Conservation (phyloP, 2,113 vertebrate genomes). For the Cottus gobio region DNA sequence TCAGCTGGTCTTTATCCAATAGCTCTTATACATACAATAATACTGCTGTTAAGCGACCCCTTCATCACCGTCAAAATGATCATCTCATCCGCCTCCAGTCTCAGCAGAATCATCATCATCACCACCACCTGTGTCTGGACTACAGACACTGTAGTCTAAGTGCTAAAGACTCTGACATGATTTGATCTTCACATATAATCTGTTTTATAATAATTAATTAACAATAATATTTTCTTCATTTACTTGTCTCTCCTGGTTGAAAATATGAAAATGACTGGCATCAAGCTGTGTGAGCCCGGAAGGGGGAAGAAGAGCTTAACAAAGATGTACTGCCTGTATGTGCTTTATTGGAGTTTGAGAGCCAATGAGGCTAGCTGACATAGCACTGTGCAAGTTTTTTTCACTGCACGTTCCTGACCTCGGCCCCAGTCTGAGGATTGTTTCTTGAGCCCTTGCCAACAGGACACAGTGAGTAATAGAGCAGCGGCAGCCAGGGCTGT, state of each 20-base stretch:
- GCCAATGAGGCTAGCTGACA: constrained; percentile 36
- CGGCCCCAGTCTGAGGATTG: constrained; percentile 63
- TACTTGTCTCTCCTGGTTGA: neutral
- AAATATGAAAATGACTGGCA: constrained; percentile 17
- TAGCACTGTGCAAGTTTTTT: constrained; percentile 56
- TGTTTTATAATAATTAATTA: neutral
- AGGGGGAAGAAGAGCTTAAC: neutral
- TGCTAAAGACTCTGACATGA: neutral
- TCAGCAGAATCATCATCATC: neutral
- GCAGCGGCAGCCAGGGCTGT: constrained; percentile 48
- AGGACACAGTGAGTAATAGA: constrained; percentile 71
- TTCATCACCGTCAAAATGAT: neutral
- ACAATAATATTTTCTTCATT: neutral
- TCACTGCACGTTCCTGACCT: constrained; percentile 69
- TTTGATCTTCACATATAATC: neutral
- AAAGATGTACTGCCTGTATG: constrained; percentile 6
- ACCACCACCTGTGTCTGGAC: neutral
- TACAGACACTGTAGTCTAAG: no score
- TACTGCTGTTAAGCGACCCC: neutral
- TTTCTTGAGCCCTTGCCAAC: constrained; percentile 66
- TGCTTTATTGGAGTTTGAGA: constrained; percentile 26
- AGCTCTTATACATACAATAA: neutral
- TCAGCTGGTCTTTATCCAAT: neutral
- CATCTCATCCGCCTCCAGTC: neutral
- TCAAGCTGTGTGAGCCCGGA: constrained; percentile 44